These are phyloP conservation scores for Protobothrops flavoviridis DNA, from an alignment of 2,113 vertebrate genomes.

Conservation along the genomic window DNA sequence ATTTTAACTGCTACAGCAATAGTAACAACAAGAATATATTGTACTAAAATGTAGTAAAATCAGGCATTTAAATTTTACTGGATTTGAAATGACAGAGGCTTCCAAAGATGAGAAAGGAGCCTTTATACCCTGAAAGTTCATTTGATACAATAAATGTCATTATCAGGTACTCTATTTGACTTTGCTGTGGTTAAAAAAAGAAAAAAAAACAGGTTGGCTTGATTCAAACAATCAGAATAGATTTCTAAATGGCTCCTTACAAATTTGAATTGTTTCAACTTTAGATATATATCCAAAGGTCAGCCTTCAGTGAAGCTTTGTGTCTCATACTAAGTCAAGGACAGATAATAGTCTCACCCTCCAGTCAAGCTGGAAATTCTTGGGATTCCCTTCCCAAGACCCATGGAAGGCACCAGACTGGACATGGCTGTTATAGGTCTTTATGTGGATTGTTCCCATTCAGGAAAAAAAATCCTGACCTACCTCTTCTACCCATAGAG, in stretches of 20 bases:
- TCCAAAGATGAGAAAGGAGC: too few relatives aligned
- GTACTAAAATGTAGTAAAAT: not conserved
- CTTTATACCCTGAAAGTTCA: not conserved
- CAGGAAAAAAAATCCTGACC: too few relatives aligned
- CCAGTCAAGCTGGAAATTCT: not conserved
- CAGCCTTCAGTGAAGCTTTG: not conserved
- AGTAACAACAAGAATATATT: too few relatives aligned
- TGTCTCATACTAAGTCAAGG: not conserved
- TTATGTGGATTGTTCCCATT: not conserved
- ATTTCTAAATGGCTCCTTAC: not conserved
- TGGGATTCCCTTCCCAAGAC: not conserved
- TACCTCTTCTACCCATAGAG: not conserved
- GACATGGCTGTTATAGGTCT: not conserved
- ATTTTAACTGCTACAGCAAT: not conserved
- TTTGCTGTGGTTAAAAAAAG: not conserved
- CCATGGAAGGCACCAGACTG: too few relatives aligned
- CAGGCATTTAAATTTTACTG: not conserved
- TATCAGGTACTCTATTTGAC: not conserved
- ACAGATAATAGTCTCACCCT: not conserved
- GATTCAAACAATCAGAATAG: not conserved
- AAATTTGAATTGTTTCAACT: not conserved
- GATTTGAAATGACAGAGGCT: not conserved
- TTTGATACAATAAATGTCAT: not conserved
- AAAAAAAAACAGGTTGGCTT: not conserved
- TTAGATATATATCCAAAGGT: not conserved